These are phyloP conservation scores for Brachionus manjavacas DNA, from an alignment of 1,140 invertebrate species.

Conservation along the genomic window DNA sequence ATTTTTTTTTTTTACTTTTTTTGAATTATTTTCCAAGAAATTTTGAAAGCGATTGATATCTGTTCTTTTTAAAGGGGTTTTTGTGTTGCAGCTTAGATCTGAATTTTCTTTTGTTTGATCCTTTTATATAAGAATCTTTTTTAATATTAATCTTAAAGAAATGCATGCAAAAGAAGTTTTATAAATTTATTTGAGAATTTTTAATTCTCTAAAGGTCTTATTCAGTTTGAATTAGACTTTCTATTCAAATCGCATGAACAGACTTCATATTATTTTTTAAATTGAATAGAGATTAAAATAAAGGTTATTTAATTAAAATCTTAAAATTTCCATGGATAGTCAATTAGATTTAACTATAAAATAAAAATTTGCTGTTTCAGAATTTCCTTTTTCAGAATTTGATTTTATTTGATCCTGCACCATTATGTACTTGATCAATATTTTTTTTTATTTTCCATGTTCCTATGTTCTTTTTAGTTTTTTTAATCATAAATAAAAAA, in stretches of 20 bases:
- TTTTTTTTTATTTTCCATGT: not conserved
- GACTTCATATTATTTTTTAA: not conserved
- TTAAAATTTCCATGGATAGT: not conserved
- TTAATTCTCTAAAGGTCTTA: not conserved
- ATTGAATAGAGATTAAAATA: not conserved
- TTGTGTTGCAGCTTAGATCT: not conserved
- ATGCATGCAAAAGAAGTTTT: not conserved
- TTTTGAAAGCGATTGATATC: not conserved
- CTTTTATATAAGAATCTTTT: not conserved
- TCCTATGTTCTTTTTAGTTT: not conserved
- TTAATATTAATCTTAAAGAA: not conserved
- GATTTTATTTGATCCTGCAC: not conserved
- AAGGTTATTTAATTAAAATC: not conserved
- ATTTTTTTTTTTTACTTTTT: not conserved
- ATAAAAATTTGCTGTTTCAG: not conserved
- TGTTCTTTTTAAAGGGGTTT: not conserved
- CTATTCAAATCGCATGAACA: not conserved
- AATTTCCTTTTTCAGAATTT: not conserved
- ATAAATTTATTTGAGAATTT: not conserved
- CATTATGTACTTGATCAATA: not conserved
- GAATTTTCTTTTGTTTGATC: not conserved
- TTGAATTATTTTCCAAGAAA: not conserved
- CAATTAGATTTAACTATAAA: not conserved
- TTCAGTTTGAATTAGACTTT: not conserved
- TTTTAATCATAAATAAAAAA: too few species aligned